Conservation (phyloP, 2,113 vertebrate genomes). For the Heterotis niloticus region DNA sequence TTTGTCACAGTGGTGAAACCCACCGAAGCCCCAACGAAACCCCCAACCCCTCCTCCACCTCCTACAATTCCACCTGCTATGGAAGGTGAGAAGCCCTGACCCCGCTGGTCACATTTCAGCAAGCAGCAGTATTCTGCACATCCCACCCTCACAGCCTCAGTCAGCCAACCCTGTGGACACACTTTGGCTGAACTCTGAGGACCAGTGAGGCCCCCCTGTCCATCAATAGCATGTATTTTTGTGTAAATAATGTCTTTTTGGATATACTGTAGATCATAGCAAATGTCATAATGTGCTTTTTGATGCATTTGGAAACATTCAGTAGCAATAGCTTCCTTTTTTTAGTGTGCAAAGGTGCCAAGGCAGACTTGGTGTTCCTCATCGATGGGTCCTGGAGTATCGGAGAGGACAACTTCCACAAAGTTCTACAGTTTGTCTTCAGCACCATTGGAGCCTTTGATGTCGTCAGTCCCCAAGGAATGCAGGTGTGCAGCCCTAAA, state of each 20-base stretch:
- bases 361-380: slow-evolving; percentile 95
- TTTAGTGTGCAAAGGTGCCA: slow-evolving; percentile 90
- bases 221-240: too few relatives aligned
- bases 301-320: background rate
- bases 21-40: slow-evolving; percentile 80
- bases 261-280: too few relatives aligned
- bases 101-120: background rate
- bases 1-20: slow-evolving; percentile 79
- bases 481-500: slow-evolving; percentile 74
- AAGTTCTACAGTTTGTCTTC: slow-evolving; percentile 93
- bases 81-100: slow-evolving; percentile 72
- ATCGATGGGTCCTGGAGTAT: slow-evolving; percentile 99
- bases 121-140: background rate
- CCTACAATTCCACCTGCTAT: slow-evolving; percentile 83
- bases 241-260: too few relatives aligned
- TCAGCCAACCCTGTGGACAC: background rate
- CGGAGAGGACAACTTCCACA: slow-evolving; percentile 93
- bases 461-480: slow-evolving; percentile 77
- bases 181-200: too few relatives aligned
- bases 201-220: too few relatives aligned
- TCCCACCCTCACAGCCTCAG: too few relatives aligned
- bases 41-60: slow-evolving; percentile 83
- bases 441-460: slow-evolving; percentile 93
- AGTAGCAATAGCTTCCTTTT: background rate
- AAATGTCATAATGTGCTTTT: background rate